These are phyloP conservation scores for Eudemis profundana DNA, from an alignment of 2,888 invertebrate genomes.

Conservation along the genomic window DNA sequence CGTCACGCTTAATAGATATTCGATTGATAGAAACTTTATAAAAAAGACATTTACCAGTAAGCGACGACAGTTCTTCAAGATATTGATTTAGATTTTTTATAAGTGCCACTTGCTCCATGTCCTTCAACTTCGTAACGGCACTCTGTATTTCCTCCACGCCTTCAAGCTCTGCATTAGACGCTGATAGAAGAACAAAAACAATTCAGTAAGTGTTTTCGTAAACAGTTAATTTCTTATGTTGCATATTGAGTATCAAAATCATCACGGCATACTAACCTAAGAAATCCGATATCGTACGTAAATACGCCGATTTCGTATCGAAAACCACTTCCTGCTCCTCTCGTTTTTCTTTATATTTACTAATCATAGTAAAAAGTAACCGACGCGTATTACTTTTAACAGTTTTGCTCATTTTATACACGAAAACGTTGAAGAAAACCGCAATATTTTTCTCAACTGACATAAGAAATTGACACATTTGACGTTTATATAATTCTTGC, in stretches of 20 bases:
- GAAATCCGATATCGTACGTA: conserved; percentile 4
- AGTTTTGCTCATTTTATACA: conserved; percentile 13
- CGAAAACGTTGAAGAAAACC: conserved; percentile 8
- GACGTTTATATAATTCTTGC: background rate
- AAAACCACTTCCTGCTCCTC: conserved; percentile 9
- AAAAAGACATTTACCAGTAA: too few relatives aligned
- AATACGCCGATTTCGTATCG: background rate
- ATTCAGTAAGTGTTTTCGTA: too few relatives aligned
- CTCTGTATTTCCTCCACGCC: too few relatives aligned
- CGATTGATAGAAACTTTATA: background rate
- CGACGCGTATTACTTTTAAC: conserved; percentile 5
- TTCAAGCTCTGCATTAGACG: too few relatives aligned
- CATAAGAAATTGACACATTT: background rate
- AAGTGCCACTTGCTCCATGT: too few relatives aligned
- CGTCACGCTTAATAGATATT: background rate
- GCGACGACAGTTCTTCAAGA: too few relatives aligned
- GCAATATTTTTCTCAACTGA: conserved; percentile 7
- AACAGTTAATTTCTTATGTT: background rate
- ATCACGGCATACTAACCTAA: conserved; percentile 10
- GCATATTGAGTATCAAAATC: too few relatives aligned
- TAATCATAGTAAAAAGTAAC: conserved; percentile 17
- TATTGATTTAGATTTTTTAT: too few relatives aligned
- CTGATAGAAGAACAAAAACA: too few relatives aligned
- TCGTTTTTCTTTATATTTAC: conserved; percentile 12
- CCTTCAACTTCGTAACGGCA: too few relatives aligned